Evolutionary conservation across 2,888 invertebrate species (phyloP), one percentile per base, ranked within the genome.

Genomic region (Petrolisthes cinctipes): DNA sequence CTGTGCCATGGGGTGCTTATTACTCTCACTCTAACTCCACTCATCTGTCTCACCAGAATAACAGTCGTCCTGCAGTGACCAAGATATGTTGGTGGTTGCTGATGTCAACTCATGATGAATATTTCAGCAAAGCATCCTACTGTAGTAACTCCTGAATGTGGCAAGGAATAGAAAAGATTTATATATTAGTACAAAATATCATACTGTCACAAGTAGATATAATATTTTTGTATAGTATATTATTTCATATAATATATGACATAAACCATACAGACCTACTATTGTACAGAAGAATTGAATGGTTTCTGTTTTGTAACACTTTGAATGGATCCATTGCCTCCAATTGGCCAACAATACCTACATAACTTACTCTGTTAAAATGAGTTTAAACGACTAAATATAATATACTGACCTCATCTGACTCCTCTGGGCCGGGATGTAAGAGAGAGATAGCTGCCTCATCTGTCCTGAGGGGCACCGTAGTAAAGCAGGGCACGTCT

Each of bases 331-430:
- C 37, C 37, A 37, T 37, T 66, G 66, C 11, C n/a, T n/a, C n/a
- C n/a, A 66, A 14, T 66, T n/a, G 11, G 66, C 11, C n/a, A 66
- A n/a, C 66, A 66, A 66, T 1, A 66, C 14, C 14, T n/a, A 78
- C 5, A 78, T 14, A 78, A 1, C 9, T 23, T 78, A 9, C 6
- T 53, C 7, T 0, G 6, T 7, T 23, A 17, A 1, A 78, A 78
- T 6, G 11, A 78, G 6, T n/a, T 51, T 51, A 53, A 11, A 17
- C 6, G 4, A 9, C 9, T 37, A 0, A 37, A 37, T 37, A 37
- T 37, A 37, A 56, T 56, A 54, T n/a, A 85, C 83, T 88, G 7
- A 88, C 88, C 88, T 88, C 88, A 56, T 88, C 88, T 14, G 88
- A 88, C 57, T 88, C 88, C 78, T 88, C 88, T 4, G 85, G 71